Conservation (phyloP, 2,113 vertebrate species). For the Dromiciops gliroides region DNA sequence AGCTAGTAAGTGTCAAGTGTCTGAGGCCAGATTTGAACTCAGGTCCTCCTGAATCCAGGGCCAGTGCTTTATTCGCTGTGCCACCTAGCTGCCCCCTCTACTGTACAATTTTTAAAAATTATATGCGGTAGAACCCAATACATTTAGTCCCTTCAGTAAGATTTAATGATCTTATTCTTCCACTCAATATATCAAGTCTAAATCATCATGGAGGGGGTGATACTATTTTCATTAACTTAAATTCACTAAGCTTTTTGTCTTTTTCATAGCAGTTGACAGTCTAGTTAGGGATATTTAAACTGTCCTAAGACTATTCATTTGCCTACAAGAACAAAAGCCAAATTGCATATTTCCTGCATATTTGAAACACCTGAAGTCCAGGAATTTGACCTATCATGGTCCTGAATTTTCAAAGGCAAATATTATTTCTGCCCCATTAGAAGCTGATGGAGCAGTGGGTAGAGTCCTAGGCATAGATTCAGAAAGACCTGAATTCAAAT, state of each 20-base stretch:
- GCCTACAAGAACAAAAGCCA: neutral
- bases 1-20: too few species aligned
- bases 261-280: neutral
- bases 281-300: neutral
- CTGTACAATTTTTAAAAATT: too few species aligned
- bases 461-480: neutral
- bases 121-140: neutral
- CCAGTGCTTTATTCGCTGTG: too few species aligned
- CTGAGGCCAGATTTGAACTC: too few species aligned
- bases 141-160: neutral
- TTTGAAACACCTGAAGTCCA: neutral
- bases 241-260: neutral
- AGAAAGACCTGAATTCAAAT: neutral
- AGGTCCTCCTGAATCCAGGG: too few species aligned
- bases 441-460: neutral
- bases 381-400: neutral
- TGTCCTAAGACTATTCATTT: neutral
- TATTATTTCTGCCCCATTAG: neutral
- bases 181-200: neutral
- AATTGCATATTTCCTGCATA: neutral
- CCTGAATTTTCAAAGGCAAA: neutral
- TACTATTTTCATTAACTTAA: neutral
- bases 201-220: neutral
- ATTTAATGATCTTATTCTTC: neutral
- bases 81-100: too few species aligned